Percentiles rank a stretch among this genome's conserved stretches.
Conservation (phyloP, 2,888 invertebrate genomes). For the Tipula lateralis region DNA sequence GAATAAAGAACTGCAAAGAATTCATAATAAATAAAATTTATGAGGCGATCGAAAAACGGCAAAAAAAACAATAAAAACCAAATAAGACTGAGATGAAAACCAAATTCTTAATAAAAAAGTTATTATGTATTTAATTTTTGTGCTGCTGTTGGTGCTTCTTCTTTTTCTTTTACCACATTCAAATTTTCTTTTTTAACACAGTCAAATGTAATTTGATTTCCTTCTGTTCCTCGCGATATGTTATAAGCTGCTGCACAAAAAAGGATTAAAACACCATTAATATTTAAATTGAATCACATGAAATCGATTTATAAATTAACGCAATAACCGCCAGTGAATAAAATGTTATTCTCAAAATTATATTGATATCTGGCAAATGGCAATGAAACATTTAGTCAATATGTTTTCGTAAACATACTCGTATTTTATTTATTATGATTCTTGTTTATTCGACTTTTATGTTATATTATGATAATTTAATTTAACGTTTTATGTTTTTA, state of each 20-base stretch:
- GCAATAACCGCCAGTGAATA: not conserved
- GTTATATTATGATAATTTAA: conserved; percentile 19
- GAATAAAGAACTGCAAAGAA: not conserved
- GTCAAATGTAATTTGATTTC: conserved; percentile 11
- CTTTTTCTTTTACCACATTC: not conserved
- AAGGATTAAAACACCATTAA: not conserved
- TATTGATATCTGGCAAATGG: not conserved
- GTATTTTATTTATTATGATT: not conserved
- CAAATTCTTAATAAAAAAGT: not conserved
- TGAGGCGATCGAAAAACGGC: not conserved
- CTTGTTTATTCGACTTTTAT: conserved; percentile 19
- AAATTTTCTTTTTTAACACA: not conserved
- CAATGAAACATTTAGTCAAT: too few species aligned
- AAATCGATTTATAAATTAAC: not conserved
- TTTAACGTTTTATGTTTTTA: conserved; percentile 19
- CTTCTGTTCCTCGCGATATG: not conserved
- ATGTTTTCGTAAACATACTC: too few species aligned
- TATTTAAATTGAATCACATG: conserved; percentile 19
- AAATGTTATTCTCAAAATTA: not conserved
- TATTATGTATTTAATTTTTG: conserved; percentile 6
- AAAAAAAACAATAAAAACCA: not conserved
- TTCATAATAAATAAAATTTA: not conserved
- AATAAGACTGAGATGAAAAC: not conserved
- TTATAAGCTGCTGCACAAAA: not conserved
- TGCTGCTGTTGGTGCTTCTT: conserved; percentile 24